phyloP scores from a whole-genome alignment of 2,888 invertebrate species.

The Atethmia centrago region DNA sequence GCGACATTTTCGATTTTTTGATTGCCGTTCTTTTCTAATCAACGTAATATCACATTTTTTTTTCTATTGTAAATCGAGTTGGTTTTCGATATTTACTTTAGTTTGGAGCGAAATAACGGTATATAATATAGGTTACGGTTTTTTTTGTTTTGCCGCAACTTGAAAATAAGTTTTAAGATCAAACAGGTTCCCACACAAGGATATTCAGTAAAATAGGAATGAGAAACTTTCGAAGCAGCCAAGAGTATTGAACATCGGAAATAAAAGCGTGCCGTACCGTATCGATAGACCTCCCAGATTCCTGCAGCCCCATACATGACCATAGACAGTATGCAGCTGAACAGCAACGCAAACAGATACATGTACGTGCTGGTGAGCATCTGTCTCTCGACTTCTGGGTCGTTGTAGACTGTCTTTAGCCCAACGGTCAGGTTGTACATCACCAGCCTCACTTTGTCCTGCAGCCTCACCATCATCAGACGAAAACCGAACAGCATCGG shows the following conservation, averaged over 20 bases:
- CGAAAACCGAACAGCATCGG: conserved; percentile 66
- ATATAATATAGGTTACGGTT: fast-evolving
- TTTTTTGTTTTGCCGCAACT: background rate
- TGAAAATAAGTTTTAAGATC: background rate
- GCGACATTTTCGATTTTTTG: background rate
- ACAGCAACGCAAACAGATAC: conserved; percentile 64
- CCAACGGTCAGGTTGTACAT: conserved; percentile 65
- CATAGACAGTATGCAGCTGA: conserved; percentile 54
- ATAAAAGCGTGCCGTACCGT: conserved; percentile 51
- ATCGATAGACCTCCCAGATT: conserved; percentile 49
- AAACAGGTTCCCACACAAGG: background rate
- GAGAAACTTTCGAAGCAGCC: background rate
- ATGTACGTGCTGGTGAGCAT: conserved; percentile 72
- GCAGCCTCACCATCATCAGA: conserved; percentile 60
- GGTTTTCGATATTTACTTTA: background rate
- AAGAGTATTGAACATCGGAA: background rate
- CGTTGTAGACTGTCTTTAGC: conserved; percentile 73
- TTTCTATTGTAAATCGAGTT: background rate
- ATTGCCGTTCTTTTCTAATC: background rate
- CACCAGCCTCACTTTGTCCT: conserved; percentile 62
- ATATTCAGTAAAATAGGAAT: background rate
- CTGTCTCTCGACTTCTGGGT: conserved; percentile 70
- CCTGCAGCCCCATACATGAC: conserved; percentile 67
- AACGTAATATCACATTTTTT: background rate
- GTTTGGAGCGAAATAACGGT: background rate